Evolutionary conservation across 2,888 invertebrate species (phyloP).

Genomic region (Epistrophella euchroma): DNA sequence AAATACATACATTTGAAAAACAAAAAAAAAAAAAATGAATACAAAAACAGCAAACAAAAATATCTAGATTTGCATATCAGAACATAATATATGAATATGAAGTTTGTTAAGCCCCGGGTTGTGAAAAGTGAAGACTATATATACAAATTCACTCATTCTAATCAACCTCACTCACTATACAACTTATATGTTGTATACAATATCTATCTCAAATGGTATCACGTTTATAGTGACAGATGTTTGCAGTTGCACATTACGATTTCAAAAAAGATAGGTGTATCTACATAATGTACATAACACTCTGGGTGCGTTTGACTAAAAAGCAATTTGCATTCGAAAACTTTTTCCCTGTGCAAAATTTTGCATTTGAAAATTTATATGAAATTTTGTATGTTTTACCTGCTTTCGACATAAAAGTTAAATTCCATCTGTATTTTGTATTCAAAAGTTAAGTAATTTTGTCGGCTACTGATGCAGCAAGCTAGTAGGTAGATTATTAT

Average conservation of each 20-base stretch:
- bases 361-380: constrained; percentile 15
- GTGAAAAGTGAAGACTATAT: not conserved
- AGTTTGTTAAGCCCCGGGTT: constrained; percentile 22
- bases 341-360: constrained; percentile 41
- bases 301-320: constrained; percentile 55
- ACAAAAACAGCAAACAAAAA: not conserved
- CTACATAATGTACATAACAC: not conserved
- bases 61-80: constrained; percentile 13
- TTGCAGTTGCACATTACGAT: constrained; percentile 2
- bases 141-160: not conserved
- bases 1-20: not conserved
- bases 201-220: not conserved
- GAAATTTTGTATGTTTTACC: constrained; percentile 14
- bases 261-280: not conserved
- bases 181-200: not conserved
- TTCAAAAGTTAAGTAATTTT: constrained; percentile 27
- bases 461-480: not conserved
- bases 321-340: constrained; percentile 66
- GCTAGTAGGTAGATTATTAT: not conserved
- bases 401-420: constrained; percentile 4
- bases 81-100: not conserved
- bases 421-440: constrained; percentile 13
- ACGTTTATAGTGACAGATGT: constrained; percentile 16
- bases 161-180: constrained; percentile 3
- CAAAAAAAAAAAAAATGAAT: not conserved